Evolutionary conservation across 2,113 vertebrate species (phyloP).

Genomic region (Pygoscelis antarcticus): DNA sequence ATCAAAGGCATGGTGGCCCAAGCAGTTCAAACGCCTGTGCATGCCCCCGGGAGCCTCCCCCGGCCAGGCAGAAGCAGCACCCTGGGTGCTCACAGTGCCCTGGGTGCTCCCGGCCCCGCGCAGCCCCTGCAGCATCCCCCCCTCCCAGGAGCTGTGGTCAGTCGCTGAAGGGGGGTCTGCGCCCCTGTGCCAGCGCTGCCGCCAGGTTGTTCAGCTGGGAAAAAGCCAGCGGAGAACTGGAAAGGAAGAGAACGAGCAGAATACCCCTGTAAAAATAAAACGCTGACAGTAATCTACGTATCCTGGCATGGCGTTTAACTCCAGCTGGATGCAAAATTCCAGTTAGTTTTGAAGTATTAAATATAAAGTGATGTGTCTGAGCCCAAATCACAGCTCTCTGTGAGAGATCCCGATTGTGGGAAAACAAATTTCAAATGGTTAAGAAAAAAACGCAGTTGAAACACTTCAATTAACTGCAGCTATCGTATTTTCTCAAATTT

Average conservation of each 20-base stretch:
- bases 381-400: not conserved
- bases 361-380: not conserved
- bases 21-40: not conserved
- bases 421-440: not conserved
- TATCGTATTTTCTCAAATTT: not conserved
- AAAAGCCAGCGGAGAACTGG: not conserved
- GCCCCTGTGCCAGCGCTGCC: not conserved
- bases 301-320: not conserved
- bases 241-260: not conserved
- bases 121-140: not conserved
- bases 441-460: not conserved
- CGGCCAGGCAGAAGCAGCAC: not conserved
- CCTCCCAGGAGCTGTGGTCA: accelerated
- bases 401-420: not conserved
- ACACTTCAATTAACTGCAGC: not conserved
- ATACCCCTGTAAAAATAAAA: not conserved
- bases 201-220: not conserved
- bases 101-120: not conserved
- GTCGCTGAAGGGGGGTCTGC: accelerated
- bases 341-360: not conserved
- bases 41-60: not conserved
- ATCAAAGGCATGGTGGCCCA: not conserved
- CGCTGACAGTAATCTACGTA: accelerated
- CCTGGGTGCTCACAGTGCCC: not conserved
- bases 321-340: not conserved